Evolutionary conservation across 1,140 invertebrate species (phyloP).

Genomic region (Conus betulinus): DNA sequence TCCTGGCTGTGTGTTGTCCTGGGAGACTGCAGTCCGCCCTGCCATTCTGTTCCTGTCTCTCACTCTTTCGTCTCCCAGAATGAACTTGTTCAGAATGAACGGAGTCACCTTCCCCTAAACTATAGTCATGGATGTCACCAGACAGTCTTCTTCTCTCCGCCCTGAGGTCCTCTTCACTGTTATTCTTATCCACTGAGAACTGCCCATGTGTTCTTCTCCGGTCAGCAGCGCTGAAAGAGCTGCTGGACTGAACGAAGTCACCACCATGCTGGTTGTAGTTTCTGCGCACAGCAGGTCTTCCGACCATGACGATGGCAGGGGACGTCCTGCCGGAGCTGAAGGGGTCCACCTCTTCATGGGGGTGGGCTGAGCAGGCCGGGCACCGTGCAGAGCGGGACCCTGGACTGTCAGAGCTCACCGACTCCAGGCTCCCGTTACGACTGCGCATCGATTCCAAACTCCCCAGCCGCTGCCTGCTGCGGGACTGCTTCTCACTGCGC

Average conservation of each 20-base stretch:
- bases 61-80: neutral
- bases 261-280: neutral
- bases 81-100: neutral
- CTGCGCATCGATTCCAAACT: neutral
- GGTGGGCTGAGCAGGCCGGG: conserved; percentile 13
- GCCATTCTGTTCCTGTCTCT: neutral
- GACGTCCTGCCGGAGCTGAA: conserved; percentile 1
- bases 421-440: conserved; percentile 12
- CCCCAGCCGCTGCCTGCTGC: conserved; percentile 2
- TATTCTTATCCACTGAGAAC: neutral
- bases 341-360: conserved; percentile 1
- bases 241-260: neutral
- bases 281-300: neutral
- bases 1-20: neutral
- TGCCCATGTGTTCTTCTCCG: neutral
- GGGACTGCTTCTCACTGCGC: neutral
- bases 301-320: neutral
- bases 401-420: conserved; percentile 17
- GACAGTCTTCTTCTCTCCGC: neutral
- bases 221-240: neutral
- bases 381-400: neutral
- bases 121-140: neutral
- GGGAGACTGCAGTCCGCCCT: neutral
- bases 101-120: neutral
- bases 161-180: neutral